Base-by-base conservation (phyloP, 2,113 vertebrate species). In the Machaerirhynchus nigripectus region DNA sequence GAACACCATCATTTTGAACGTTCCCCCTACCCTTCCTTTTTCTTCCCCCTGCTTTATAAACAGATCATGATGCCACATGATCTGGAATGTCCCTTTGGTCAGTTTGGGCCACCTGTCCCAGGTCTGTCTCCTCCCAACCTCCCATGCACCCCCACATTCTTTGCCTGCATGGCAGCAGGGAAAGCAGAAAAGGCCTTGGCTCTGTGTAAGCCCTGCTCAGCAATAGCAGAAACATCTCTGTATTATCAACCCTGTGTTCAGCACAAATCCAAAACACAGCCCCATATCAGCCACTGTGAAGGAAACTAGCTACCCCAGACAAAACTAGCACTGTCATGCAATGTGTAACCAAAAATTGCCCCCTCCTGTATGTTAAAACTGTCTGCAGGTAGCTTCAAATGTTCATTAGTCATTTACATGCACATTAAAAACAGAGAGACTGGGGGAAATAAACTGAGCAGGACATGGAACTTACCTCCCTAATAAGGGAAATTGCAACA, bases 1-100 rank as follows among this genome's bases (percentile, higher is more conserved):
- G 35, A 76, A 11, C 16, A 26, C 7, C 44, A 50, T 9, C 30
- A 57, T 13, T 57, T 39, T 0, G 0, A 64, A 56, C 3, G 11
- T 12, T 4, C 14, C 11, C 10, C 20, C 9, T 9, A 17, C 7
- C 8, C 8, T 40, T 21, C 30, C 19, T 35, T 57, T n/a, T 21
- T 42, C 16, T 35, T 18, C 9, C 9, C 4, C 6, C 9, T 35
- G 3, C 17, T 52, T 50, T 20, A 35, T 7, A 37, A 6, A 26
- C 16, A 31, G 13, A 18, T 16, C 6, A 31, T 26, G 35, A 35
- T 31, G 26, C 31, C 31, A 50, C 17, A 17, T 26, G 30, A 8
- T 67, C 26, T 67, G 35, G 44, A 75, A 57, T 19, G 26, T 31
- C 31, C 21, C 6, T 50, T n/a, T 67, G 31, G 24, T 9, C 17